Base-by-base conservation (phyloP, 2,888 invertebrate genomes). In the Mellilla xanthometata region DNA sequence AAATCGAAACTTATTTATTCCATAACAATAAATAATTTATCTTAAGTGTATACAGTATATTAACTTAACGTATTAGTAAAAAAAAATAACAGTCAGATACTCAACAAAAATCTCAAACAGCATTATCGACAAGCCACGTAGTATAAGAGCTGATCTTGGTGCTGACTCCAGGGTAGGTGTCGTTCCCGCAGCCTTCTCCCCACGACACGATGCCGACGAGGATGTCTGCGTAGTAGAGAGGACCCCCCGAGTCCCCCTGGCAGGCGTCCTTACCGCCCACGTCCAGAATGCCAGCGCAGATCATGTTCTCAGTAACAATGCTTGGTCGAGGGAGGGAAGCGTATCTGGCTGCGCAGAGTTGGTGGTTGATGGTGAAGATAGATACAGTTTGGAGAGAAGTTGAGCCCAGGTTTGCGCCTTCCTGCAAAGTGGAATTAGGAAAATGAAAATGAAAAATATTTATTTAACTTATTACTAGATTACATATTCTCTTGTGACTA, bases 151-250 rank as follows among this genome's bases (percentile, higher is more conserved):
- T 50, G 50, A 90, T 76, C n/a, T 73, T 64, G 10, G 82, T 66
- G 56, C 77, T 87, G 49, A 89, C 79, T 31, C 86, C 86, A 2
- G 89, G 89, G 64, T 70, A 84, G 53, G 54, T 51, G 8, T 69
- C 65, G 38, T 72, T 62, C 6, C 82, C 87, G 51, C 87, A 87
- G 10, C 76, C 76, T 38, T 68, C 64, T 52, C 85, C 86, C 77
- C 81, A 85, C 38, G 85, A 85, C 12, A 84, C 79, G 49, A 87
- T 60, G 24, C 86, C 86, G 38, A 62, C 71, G 40, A 84, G 67
- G 47, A 58, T 39, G 8, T 71, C 68, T 13, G 60, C 63, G 56
- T 67, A 72, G 54, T 74, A 78, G 52, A 86, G 58, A 31, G 87
- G 85, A 15, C 87, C 87, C 2, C 87, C 66, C 2, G 61, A 60